A percentile compares a stretch with the other conserved stretches of the same genome.
Evolutionary conservation across 1,140 invertebrate genomes (phyloP).

Genomic region (Brachionus plicatilis): DNA sequence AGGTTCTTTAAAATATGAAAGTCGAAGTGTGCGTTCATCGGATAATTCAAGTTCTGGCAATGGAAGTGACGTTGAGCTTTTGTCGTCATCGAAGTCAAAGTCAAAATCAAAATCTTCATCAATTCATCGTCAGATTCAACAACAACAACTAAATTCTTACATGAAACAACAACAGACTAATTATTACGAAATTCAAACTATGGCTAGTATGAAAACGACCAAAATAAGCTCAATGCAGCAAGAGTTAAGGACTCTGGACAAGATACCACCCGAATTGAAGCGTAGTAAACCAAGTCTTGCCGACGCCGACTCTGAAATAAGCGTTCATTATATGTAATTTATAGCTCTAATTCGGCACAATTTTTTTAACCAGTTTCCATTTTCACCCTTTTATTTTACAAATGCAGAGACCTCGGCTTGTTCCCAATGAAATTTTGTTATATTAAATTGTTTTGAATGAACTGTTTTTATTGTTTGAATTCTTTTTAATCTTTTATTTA

Average conservation of each 20-base stretch:
- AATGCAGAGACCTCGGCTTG: not conserved
- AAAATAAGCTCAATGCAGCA: not conserved
- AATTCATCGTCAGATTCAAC: conserved; percentile 6
- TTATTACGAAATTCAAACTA: conserved; percentile 18
- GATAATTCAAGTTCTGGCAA: conserved; percentile 31
- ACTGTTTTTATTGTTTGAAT: not conserved
- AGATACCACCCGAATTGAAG: not conserved
- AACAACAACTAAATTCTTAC: not conserved
- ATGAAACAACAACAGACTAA: not conserved
- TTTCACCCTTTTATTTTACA: not conserved
- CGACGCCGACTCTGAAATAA: not conserved
- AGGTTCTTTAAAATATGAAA: not conserved
- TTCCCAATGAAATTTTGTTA: not conserved
- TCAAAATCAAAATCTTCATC: not conserved
- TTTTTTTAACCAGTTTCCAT: not conserved
- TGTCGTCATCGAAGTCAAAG: conserved; percentile 6
- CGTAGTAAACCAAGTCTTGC: not conserved
- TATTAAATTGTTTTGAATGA: not conserved
- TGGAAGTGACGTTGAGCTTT: conserved; percentile 9
- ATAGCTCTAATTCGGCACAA: not conserved
- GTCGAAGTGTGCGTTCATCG: conserved; percentile 1
- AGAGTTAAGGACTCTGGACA: not conserved
- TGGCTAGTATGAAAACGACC: not conserved
- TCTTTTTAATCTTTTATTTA: not conserved
- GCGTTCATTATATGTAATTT: conserved; percentile 22